Conservation (phyloP, 2,888 invertebrate genomes). For the Amphimallon solstitiale region DNA sequence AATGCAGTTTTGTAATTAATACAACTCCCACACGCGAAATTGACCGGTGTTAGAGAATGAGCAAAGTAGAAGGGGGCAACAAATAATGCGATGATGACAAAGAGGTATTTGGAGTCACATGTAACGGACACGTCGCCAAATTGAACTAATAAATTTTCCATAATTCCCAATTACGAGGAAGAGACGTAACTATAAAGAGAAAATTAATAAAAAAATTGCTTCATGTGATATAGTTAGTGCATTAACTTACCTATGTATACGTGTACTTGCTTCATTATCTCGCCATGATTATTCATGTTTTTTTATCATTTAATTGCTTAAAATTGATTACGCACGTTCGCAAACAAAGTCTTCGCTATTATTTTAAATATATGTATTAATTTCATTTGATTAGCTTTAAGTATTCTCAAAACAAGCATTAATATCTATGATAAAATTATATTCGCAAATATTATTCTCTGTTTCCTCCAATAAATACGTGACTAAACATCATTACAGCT, state of each 20-base stretch:
- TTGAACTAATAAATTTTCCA: constrained; percentile 2
- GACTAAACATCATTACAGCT: too few species aligned
- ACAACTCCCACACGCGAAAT: constrained; percentile 39
- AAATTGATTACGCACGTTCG: not conserved
- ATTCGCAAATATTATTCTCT: too few species aligned
- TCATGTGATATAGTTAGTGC: not conserved
- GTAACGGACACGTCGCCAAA: not conserved
- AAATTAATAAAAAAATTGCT: not conserved
- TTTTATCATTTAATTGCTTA: constrained; percentile 16
- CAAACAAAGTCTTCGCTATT: not conserved
- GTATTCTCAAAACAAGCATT: too few species aligned
- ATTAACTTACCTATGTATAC: too few species aligned
- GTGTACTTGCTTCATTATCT: constrained; percentile 4
- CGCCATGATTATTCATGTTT: constrained; percentile 18
- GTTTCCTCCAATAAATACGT: too few species aligned
- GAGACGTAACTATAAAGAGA: not conserved
- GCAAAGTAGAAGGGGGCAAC: not conserved
- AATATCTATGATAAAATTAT: too few species aligned
- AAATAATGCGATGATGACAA: constrained; percentile 2
- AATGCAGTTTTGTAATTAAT: constrained; percentile 47
- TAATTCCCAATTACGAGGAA: not conserved
- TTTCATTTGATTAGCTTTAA: too few species aligned
- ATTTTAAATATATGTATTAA: too few species aligned
- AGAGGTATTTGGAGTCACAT: constrained; percentile 1
- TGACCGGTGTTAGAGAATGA: not conserved